phyloP scores from a whole-genome alignment of 2,888 invertebrate genomes.

The Acleris laterana region DNA sequence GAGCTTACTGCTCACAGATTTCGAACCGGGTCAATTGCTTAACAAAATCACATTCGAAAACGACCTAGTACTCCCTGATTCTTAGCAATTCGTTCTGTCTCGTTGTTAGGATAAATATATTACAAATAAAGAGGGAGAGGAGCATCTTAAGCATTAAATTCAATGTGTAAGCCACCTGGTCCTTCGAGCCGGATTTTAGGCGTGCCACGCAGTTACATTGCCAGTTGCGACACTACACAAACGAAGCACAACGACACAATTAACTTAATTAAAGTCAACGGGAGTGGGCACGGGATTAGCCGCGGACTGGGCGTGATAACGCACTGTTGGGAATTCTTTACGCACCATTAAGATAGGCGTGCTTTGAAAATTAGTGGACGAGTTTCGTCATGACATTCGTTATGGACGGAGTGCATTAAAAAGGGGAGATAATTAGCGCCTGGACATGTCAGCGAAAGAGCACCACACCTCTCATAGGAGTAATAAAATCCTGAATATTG shows the following conservation, averaged over 20 bases:
- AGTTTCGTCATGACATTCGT: too few relatives aligned
- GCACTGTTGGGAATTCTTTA: constrained; percentile 46
- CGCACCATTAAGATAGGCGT: constrained; percentile 24
- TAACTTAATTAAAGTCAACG: constrained; percentile 64
- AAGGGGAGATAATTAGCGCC: too few relatives aligned
- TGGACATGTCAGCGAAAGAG: too few relatives aligned
- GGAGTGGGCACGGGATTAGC: constrained; percentile 49
- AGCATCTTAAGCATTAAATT: too few relatives aligned
- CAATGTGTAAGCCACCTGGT: not conserved
- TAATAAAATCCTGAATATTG: too few relatives aligned
- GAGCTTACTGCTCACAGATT: constrained; percentile 17
- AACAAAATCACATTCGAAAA: not conserved
- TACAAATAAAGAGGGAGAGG: too few relatives aligned
- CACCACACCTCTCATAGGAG: too few relatives aligned
- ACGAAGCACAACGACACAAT: constrained; percentile 60
- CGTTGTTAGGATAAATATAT: too few relatives aligned
- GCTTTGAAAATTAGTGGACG: constrained; percentile 1
- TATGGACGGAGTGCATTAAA: too few relatives aligned
- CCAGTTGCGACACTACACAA: constrained; percentile 40
- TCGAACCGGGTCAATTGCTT: not conserved
- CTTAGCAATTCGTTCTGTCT: too few relatives aligned
- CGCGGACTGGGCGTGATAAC: constrained; percentile 34
- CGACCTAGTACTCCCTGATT: not conserved
- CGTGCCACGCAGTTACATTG: constrained; percentile 43
- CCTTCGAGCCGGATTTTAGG: constrained; percentile 38